These are phyloP conservation scores for Pituophis catenifer DNA, from an alignment of 2,113 vertebrate species.

Conservation along the genomic window DNA sequence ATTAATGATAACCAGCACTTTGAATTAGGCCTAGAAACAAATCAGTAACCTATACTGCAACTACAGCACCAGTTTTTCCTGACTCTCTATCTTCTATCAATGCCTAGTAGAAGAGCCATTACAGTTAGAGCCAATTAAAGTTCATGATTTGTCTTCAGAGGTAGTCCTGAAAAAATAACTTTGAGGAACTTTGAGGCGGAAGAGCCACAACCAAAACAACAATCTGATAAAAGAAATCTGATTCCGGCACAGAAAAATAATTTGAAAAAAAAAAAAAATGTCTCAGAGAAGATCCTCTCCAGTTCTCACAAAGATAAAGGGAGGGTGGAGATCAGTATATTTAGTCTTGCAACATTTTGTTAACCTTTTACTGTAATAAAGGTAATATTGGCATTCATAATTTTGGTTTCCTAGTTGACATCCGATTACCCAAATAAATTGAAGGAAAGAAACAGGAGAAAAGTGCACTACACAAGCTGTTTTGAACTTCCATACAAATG, in stretches of 20 bases:
- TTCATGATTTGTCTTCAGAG: background rate
- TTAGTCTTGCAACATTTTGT: background rate
- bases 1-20: background rate
- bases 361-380: background rate
- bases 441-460: background rate
- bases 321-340: background rate
- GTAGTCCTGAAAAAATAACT: background rate
- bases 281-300: background rate
- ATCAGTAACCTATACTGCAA: background rate
- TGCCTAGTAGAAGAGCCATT: background rate
- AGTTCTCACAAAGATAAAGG: background rate
- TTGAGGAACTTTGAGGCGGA: background rate
- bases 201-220: background rate
- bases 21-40: background rate
- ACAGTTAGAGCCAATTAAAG: background rate
- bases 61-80: background rate
- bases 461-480: background rate
- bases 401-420: background rate
- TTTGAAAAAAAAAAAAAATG: background rate
- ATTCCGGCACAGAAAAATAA: background rate
- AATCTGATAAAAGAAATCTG: background rate
- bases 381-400: background rate
- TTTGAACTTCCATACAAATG: background rate
- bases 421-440: background rate
- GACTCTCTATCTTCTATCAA: background rate